Base-by-base conservation (phyloP, 1,140 invertebrate genomes). In the Micrasema minimum region DNA sequence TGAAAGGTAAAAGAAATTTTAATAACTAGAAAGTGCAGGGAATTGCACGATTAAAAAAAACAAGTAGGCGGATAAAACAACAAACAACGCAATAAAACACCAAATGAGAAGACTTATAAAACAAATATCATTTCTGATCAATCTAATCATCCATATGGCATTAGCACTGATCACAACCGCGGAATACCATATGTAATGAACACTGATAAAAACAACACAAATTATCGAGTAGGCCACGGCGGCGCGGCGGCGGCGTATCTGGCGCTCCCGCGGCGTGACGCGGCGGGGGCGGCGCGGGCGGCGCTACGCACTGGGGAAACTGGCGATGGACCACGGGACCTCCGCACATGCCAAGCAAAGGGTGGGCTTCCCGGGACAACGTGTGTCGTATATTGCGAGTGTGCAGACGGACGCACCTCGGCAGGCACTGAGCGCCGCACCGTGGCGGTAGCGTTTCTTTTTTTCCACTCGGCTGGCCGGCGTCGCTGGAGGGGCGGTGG, bases 381-480 rank as follows among this genome's bases (percentile, higher is more conserved):
- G 48, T 7, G 48, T 11, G 22, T 9, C 48, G 20, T 14, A 11
- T 14, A 14, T 51, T 14, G 48, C 11, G 18, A 26, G 59, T 71
- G 69, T 65, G 69, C 22, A 64, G 59, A 23, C 55, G 53, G 55
- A 69, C 67, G 55, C 67, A 69, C 67, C 48, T 48, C 38, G 46
- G 66, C 64, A 66, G 45, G 38, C 55, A 75, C 73, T 75, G 73
- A 69, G 55, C 67, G 57, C 23, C 69, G 59, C 73, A 59, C 20
- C 43, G 65, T 71, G 61, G 71, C 71, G 70, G 55, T 55, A 51
- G 51, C 66, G 71, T 72, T 62, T 72, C 71, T 66, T 72, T 72
- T n/a, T 72, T 72, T 72, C 71, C 71, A 69, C 23, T 72, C 66
- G 55, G 66, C 45, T 64, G 65, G 46, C 14, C 71, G 62, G 43